A percentile compares a stretch with the other conserved stretches of the same genome.
Conservation (phyloP, 2,888 invertebrate genomes). For the Mycalesis mineus region DNA sequence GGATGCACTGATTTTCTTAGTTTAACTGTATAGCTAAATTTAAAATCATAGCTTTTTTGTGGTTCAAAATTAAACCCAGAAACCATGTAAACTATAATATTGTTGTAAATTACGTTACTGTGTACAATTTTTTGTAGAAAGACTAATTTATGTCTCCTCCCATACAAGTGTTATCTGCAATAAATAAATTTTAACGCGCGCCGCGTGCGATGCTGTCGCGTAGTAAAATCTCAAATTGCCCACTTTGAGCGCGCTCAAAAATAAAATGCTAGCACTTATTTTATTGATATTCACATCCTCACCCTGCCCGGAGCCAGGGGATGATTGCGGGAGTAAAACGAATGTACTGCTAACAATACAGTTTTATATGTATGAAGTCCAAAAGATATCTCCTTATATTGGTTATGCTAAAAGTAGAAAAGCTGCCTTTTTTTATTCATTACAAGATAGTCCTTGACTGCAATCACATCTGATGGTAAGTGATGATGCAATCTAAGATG, state of each 20-base stretch:
- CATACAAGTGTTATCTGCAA: conserved; percentile 10
- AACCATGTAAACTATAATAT: too few relatives aligned
- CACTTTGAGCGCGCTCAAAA: conserved; percentile 3
- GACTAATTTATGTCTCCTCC: conserved; percentile 2
- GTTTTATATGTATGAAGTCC: not conserved
- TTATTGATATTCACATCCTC: conserved; percentile 3
- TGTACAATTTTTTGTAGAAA: not conserved
- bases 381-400: too few relatives aligned
- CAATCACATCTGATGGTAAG: too few relatives aligned
- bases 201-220: not conserved
- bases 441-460: too few relatives aligned
- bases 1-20: too few relatives aligned
- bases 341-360: not conserved
- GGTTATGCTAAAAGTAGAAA: too few relatives aligned
- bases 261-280: conserved; percentile 8
- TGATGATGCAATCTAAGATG: too few relatives aligned
- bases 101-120: too few relatives aligned
- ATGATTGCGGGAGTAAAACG: not conserved
- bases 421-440: too few relatives aligned
- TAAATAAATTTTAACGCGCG: conserved; percentile 6
- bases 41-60: too few relatives aligned
- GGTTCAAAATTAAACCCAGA: too few relatives aligned
- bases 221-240: conserved; percentile 6
- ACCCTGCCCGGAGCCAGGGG: not conserved
- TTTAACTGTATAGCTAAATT: too few relatives aligned